phyloP scores from a whole-genome alignment of 2,888 invertebrate genomes.

The Hetaerina titia region DNA sequence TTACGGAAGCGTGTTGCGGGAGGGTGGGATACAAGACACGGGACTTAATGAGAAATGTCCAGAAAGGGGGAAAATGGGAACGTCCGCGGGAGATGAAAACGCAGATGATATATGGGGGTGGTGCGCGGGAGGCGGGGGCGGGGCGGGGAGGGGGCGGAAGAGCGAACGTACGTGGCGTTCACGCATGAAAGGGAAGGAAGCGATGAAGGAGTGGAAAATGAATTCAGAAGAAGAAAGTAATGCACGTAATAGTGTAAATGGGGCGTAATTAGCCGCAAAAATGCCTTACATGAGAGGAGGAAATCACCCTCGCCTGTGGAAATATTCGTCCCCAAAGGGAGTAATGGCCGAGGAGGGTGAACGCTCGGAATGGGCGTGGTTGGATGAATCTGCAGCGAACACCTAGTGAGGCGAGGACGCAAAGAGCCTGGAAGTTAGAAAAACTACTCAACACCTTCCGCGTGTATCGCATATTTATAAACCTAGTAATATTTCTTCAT shows the following conservation, averaged over 20 bases:
- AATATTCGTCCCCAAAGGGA: background rate
- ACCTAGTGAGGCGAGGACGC: background rate
- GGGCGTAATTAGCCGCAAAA: background rate
- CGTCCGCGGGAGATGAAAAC: background rate
- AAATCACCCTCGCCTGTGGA: background rate
- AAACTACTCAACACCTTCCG: background rate
- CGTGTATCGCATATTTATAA: background rate
- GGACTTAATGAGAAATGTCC: conserved; percentile 33
- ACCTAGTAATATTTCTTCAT: no score
- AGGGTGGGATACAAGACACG: background rate
- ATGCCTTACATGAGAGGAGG: background rate
- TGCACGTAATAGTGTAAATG: background rate
- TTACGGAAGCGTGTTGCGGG: background rate
- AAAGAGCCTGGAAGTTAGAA: background rate
- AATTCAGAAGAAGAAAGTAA: background rate
- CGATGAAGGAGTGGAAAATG: background rate
- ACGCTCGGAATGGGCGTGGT: background rate
- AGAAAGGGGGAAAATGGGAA: conserved; percentile 31
- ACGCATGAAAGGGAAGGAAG: background rate
- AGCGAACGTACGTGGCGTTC: background rate
- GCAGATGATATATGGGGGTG: background rate
- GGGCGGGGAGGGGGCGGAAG: background rate
- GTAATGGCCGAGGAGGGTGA: background rate
- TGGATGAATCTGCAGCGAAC: background rate
- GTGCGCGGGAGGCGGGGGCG: background rate